phyloP scores from a whole-genome alignment of 2,797 vertebrate species.

The Gadopsis marmoratus region DNA sequence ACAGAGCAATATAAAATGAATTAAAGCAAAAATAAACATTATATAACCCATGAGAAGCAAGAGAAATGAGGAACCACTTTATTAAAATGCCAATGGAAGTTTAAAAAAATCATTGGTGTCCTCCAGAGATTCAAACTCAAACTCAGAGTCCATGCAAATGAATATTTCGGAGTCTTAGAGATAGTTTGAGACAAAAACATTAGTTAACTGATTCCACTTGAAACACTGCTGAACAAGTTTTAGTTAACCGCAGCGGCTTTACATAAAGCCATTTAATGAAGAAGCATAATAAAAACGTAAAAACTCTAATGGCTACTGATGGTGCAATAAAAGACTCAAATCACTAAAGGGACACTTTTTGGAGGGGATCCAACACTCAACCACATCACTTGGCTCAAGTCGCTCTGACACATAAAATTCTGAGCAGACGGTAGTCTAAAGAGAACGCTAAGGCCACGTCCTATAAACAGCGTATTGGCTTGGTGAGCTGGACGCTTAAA shows the following conservation, averaged over 20 bases:
- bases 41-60: neutral
- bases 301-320: slow-evolving; percentile 63
- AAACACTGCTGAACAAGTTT: slow-evolving; percentile 33
- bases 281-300: slow-evolving; percentile 55
- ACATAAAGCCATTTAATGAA: slow-evolving; percentile 55
- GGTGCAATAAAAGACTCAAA: slow-evolving; percentile 72
- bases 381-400: slow-evolving; percentile 55
- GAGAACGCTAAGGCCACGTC: slow-evolving; percentile 63
- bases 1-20: too few relatives aligned
- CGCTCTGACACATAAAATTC: slow-evolving; percentile 59
- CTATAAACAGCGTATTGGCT: slow-evolving; percentile 58
- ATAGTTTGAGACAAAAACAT: slow-evolving; percentile 27
- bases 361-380: slow-evolving; percentile 67
- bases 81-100: neutral
- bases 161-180: slow-evolving; percentile 33
- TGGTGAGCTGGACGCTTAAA: slow-evolving; percentile 37
- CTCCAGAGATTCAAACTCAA: slow-evolving; percentile 13
- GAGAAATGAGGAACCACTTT: neutral
- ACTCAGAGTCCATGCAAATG: slow-evolving; percentile 11
- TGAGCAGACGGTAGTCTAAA: slow-evolving; percentile 50
- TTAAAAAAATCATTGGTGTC: neutral
- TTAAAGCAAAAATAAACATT: too few relatives aligned
- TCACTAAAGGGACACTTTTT: slow-evolving; percentile 71
- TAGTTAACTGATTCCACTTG: slow-evolving; percentile 28
- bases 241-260: slow-evolving; percentile 31